phyloP scores from a whole-genome alignment of 2,797 vertebrate genomes.

The Oreonectes daqikongensis region DNA sequence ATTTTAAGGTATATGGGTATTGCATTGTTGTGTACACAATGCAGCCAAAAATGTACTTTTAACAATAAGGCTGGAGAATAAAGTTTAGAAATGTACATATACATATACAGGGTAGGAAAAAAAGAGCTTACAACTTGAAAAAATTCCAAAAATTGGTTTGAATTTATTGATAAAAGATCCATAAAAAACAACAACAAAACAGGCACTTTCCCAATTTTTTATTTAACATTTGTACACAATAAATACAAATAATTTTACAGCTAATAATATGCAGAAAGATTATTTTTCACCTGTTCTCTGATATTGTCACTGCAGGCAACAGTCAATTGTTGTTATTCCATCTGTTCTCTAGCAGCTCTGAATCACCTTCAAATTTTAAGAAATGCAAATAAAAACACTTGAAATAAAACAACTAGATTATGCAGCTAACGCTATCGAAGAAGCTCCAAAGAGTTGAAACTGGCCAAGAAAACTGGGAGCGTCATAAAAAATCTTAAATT shows the following conservation, averaged over 20 bases:
- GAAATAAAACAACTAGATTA: slow-evolving; percentile 64
- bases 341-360: slow-evolving; percentile 81
- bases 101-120: not conserved
- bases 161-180: not conserved
- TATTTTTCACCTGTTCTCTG: slow-evolving; percentile 79
- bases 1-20: too few species aligned
- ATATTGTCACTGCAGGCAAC: slow-evolving; percentile 82
- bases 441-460: slow-evolving; percentile 58
- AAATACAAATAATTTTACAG: slow-evolving; percentile 99
- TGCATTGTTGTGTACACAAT: too few species aligned
- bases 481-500: slow-evolving; percentile 10
- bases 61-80: too few species aligned
- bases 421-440: slow-evolving; percentile 36
- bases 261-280: slow-evolving; percentile 91
- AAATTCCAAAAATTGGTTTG: not conserved
- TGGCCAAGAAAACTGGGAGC: slow-evolving; percentile 50
- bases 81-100: not conserved
- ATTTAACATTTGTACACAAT: slow-evolving; percentile 99
- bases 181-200: not conserved
- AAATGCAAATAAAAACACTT: slow-evolving; percentile 71
- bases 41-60: too few species aligned
- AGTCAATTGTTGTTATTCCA: slow-evolving; percentile 71
- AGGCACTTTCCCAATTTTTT: slow-evolving; percentile 78
- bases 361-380: slow-evolving; percentile 80
- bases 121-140: not conserved